phyloP scores from a whole-genome alignment of 2,113 vertebrate genomes.

The Eublepharis macularius region DNA sequence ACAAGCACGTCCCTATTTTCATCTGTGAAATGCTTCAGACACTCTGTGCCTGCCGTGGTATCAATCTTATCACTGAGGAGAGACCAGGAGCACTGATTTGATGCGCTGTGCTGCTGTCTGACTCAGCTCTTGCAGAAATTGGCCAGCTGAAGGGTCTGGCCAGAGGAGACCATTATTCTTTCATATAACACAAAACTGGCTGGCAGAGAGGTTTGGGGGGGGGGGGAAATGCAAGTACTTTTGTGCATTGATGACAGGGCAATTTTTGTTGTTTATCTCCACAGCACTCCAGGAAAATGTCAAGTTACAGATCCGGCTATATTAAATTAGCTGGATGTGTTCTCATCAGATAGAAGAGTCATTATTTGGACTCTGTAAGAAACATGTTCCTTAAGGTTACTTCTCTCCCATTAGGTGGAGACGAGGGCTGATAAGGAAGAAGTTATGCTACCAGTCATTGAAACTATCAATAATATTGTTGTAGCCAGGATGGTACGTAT shows the following conservation, averaged over 20 bases:
- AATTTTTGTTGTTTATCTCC: not conserved
- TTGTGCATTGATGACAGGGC: not conserved
- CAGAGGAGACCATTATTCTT: not conserved
- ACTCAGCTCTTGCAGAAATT: slow-evolving; percentile 16
- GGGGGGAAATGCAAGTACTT: not conserved
- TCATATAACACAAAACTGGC: not conserved
- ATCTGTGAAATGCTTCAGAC: too few species aligned
- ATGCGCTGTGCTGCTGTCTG: not conserved
- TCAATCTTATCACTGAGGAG: slow-evolving; percentile 11
- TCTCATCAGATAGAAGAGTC: slow-evolving; percentile 7
- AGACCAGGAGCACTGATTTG: not conserved
- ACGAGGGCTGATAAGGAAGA: not conserved
- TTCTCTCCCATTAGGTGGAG: not conserved
- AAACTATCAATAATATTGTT: not conserved
- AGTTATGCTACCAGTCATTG: not conserved
- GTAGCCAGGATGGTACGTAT: not conserved
- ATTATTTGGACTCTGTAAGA: not conserved
- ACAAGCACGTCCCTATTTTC: too few species aligned
- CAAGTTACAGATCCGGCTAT: not conserved
- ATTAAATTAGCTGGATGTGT: not conserved
- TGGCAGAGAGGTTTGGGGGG: not conserved
- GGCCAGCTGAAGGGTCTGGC: not conserved
- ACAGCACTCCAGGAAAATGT: not conserved
- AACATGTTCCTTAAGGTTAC: not conserved
- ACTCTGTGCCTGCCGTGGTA: not conserved